These are phyloP conservation scores for Calidris pugnax DNA, from an alignment of 2,113 vertebrate genomes.

Conservation along the genomic window DNA sequence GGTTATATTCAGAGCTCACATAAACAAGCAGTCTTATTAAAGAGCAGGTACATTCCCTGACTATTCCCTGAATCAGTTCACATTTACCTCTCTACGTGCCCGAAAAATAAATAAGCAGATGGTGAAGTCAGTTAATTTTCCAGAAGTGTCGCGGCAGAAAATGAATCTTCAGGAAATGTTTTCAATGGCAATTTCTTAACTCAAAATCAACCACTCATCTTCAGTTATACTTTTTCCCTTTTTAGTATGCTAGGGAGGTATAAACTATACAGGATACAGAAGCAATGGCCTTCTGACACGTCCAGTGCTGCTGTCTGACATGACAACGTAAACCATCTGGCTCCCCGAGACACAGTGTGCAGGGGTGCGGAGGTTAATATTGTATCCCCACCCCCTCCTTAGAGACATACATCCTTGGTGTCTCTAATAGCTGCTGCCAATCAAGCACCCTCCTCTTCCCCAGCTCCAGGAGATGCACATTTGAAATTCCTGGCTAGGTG, in stretches of 20 bases:
- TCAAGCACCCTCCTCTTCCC: slow-evolving; percentile 18
- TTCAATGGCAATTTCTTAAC: slow-evolving; percentile 2
- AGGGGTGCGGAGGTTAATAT: background rate
- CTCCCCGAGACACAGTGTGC: background rate
- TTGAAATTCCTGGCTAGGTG: background rate
- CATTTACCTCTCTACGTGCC: slow-evolving; percentile 43
- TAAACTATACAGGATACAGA: background rate
- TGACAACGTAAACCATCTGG: slow-evolving; percentile 41
- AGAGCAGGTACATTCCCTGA: background rate
- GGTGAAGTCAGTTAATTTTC: slow-evolving; percentile 40
- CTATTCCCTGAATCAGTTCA: slow-evolving; percentile 28
- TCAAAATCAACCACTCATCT: background rate
- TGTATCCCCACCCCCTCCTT: background rate
- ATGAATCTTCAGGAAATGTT: background rate
- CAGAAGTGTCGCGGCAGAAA: slow-evolving; percentile 1
- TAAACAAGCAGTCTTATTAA: background rate
- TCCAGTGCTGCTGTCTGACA: slow-evolving; percentile 39
- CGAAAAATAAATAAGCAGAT: slow-evolving; percentile 59
- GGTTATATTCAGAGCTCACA: slow-evolving; percentile 19
- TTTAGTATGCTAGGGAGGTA: background rate
- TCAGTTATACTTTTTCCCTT: background rate
- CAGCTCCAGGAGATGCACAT: background rate
- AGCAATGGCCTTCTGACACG: background rate
- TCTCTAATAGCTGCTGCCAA: slow-evolving; percentile 26
- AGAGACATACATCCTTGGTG: background rate